A percentile compares a stretch with the other conserved stretches of the same genome.
Conservation (phyloP, 92 coral and sea anemone genomes). For the Montipora capitata region DNA sequence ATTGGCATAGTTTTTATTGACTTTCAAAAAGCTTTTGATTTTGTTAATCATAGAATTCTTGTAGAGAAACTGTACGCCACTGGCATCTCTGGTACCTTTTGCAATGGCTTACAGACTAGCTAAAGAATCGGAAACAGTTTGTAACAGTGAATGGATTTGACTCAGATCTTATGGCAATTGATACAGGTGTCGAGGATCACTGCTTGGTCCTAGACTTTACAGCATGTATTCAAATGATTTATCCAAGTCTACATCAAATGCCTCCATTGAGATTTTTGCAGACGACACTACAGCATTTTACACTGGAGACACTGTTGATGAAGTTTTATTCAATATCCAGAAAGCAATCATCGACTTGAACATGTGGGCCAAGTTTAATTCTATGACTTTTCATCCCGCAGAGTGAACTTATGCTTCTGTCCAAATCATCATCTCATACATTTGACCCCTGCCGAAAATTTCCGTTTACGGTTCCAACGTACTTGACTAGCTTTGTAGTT, state of each 20-base stretch:
- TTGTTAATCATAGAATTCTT: not conserved
- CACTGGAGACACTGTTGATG: conserved; percentile 1
- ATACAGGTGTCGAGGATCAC: not conserved
- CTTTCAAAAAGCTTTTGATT: conserved; percentile 30
- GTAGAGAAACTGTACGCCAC: not conserved
- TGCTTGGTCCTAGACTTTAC: conserved; percentile 9
- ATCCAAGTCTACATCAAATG: not conserved
- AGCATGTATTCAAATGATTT: not conserved
- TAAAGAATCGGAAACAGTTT: not conserved
- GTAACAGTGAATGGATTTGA: not conserved
- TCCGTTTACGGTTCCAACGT: not conserved
- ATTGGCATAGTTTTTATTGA: not conserved
- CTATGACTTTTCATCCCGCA: not conserved
- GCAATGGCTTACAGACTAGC: not conserved
- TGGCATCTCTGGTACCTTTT: not conserved
- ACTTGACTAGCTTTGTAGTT: not conserved
- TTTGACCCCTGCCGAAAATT: not conserved
- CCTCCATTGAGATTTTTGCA: not conserved
- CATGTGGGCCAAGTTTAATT: not conserved
- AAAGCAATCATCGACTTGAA: not conserved
- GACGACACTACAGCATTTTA: conserved; percentile 9
- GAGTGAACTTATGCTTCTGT: not conserved
- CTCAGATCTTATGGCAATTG: not conserved
- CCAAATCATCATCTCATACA: not conserved
- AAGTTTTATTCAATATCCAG: not conserved